Base-by-base conservation (phyloP, 64 coral and sea anemone species). In the Stylophora pistillata region DNA sequence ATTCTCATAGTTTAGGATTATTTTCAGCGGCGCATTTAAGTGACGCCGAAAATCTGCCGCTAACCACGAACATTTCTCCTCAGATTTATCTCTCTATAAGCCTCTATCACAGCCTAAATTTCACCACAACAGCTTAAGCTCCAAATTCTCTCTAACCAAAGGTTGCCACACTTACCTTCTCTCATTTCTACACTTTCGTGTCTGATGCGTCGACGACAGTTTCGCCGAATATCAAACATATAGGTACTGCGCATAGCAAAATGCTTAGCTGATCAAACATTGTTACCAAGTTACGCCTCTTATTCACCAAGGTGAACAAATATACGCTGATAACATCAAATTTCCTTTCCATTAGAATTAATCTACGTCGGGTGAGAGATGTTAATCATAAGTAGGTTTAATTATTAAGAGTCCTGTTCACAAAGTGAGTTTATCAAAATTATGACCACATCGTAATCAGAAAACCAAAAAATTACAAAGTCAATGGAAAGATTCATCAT, bases 281-380 rank as follows among this genome's bases (percentile, higher is more conserved):
- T 4, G 62, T 84, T 52, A n/a, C 80, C 53, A 68, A 62, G 80
- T 53, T 21, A 84, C 80, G 61, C 32, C 80, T 84, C 80, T 70
- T 47, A 10, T 25, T 15, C 26, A 11, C 55, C 53, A 66, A 62
- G 30, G 59, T 63, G 29, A 47, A 32, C 60, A 69, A 69, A 53
- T 65, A 82, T 13, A 54, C 64, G 18, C 47, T 41, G 34, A 84
- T 60, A 33, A 53, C 80, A 69, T 11, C 17, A 69, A 75, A 23
- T 37, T 41, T 41, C 73, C 32, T 21, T 52, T 68, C 60, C 25
- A 57, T 58, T 64, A 37, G 26, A 84, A 84, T 84, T 26, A 69
- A 53, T 70, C 62, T 54, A 32, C 30, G 21, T 84, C 21, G 0
- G 75, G 9, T 26, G 47, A 4, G 9, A 17, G 54, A 57, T 47